These are phyloP conservation scores for Pilophorus perplexus DNA, from an alignment of 2,888 invertebrate genomes.

Conservation along the genomic window DNA sequence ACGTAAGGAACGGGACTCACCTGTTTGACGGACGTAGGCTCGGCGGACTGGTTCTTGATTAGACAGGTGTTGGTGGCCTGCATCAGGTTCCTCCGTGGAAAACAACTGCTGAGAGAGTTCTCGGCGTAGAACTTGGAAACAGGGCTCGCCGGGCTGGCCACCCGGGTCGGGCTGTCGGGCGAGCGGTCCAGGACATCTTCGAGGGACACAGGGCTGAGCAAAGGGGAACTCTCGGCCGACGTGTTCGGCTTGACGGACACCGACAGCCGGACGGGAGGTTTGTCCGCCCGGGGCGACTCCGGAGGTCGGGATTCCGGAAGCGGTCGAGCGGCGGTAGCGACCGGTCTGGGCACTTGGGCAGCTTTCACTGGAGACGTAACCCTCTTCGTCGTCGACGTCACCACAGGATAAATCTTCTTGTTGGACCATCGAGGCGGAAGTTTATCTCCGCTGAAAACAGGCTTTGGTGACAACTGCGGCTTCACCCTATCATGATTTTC, in stretches of 20 bases:
- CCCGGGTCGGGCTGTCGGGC: conserved; percentile 7
- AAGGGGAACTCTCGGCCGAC: conserved; percentile 7
- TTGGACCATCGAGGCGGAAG: conserved; percentile 13
- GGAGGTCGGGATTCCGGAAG: not conserved
- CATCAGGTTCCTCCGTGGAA: conserved; percentile 35
- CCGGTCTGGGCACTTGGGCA: not conserved
- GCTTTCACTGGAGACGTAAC: conserved; percentile 39
- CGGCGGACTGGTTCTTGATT: conserved; percentile 21
- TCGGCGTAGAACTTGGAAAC: conserved; percentile 10
- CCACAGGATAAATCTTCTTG: conserved; percentile 34
- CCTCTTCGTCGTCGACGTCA: conserved; percentile 38
- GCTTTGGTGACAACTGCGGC: conserved; percentile 56
- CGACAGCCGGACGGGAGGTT: conserved; percentile 4
- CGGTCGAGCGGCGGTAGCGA: conserved; percentile 1
- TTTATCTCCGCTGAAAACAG: conserved; percentile 50
- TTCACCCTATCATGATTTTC: conserved; percentile 50
- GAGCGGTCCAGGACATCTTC: too few relatives aligned
- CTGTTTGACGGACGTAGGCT: conserved; percentile 27
- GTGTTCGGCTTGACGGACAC: conserved; percentile 35
- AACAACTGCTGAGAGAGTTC: conserved; percentile 21
- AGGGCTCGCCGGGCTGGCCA: conserved; percentile 3
- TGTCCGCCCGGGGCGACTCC: conserved; percentile 1
- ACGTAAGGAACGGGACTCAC: too few relatives aligned
- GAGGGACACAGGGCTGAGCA: conserved; percentile 7
- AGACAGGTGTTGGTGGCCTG: conserved; percentile 45